Conservation (phyloP, 2,797 vertebrate species). For the Rhinatrema bivittatum region DNA sequence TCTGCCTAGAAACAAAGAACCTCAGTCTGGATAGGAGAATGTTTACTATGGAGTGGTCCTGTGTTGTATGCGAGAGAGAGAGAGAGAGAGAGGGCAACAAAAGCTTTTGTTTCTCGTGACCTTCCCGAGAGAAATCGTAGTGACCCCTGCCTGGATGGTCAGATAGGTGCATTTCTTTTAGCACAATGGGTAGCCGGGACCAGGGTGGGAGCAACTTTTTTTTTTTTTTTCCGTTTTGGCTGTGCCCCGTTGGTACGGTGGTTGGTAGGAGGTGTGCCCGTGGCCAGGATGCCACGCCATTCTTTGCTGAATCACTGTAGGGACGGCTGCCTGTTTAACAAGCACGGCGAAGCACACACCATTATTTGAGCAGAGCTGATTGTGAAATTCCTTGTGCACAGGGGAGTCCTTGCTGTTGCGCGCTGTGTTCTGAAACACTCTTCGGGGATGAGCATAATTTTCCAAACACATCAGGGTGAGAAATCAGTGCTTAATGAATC, state of each 20-base stretch:
- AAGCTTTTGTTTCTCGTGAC: too few species aligned
- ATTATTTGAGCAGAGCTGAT: too few species aligned
- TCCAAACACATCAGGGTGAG: too few species aligned
- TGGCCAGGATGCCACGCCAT: conserved; percentile 18
- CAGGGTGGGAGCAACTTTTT: conserved; percentile 21
- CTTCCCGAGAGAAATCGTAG: too few species aligned
- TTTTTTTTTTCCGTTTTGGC: too few species aligned
- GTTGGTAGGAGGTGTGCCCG: conserved; percentile 22
- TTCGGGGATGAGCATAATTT: too few species aligned
- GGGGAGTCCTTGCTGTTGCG: too few species aligned
- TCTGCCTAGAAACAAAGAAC: conserved; percentile 54
- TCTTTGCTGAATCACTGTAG: conserved; percentile 44
- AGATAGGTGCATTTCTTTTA: conserved; percentile 9
- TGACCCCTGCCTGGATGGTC: too few species aligned
- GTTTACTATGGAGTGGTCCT: conserved; percentile 15
- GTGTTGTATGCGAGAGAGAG: neutral
- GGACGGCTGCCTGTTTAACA: conserved; percentile 12
- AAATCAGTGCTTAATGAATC: too few species aligned
- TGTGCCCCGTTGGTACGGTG: conserved; percentile 8
- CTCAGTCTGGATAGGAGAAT: conserved; percentile 29
- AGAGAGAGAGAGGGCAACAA: too few species aligned
- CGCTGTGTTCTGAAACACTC: too few species aligned
- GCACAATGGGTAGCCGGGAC: conserved; percentile 13
- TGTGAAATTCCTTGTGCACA: too few species aligned
- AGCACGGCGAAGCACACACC: neutral